Evolutionary conservation across 2,888 invertebrate species (phyloP).

Genomic region (Colletes collaris): DNA sequence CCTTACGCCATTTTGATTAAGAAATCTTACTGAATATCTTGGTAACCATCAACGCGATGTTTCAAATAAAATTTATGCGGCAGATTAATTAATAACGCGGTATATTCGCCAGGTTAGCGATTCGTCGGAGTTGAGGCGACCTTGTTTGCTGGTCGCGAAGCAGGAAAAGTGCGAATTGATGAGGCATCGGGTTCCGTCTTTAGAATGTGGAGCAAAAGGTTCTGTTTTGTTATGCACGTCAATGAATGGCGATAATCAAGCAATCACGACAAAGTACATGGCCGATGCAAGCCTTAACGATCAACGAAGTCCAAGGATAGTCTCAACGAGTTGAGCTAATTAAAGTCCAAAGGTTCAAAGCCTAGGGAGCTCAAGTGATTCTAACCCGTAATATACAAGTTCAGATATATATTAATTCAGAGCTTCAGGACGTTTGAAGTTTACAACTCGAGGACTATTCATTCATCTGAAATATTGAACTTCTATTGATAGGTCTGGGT

Average conservation of each 20-base stretch:
- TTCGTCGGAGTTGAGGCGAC: no score
- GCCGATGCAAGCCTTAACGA: background rate
- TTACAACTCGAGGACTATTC: no score
- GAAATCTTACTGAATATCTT: no score
- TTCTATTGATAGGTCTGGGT: no score
- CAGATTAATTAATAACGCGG: no score
- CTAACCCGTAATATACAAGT: background rate
- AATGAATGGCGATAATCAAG: background rate
- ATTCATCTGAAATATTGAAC: no score
- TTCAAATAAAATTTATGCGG: no score
- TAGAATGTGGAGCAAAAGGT: background rate
- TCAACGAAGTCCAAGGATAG: conserved; percentile 16
- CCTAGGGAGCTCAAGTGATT: background rate
- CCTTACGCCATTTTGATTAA: no score
- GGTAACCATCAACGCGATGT: no score
- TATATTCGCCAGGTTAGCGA: background rate
- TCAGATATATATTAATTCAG: background rate
- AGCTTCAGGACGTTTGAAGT: no score
- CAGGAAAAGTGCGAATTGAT: no score
- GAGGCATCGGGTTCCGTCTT: no score
- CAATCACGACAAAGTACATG: background rate
- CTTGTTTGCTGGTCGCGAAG: background rate
- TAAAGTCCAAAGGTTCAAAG: background rate
- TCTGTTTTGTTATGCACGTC: background rate
- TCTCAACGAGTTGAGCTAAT: background rate